Evolutionary conservation across 2,888 invertebrate genomes (phyloP).

Genomic region (Drosophila algonquin): DNA sequence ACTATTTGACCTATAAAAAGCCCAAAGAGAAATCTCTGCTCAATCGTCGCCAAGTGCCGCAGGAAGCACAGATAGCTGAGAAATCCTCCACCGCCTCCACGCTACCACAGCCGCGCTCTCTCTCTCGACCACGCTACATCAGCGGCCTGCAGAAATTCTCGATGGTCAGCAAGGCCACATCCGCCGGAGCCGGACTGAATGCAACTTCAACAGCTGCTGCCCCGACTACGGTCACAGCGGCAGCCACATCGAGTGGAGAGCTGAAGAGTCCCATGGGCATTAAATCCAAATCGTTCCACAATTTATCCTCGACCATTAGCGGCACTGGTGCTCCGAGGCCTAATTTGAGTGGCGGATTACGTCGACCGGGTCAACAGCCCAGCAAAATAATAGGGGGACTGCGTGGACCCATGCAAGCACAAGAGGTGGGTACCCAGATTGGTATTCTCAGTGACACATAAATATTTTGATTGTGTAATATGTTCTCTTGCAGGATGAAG

Average conservation of each 20-base stretch:
- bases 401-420: constrained; percentile 26
- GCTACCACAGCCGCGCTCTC: constrained; percentile 72
- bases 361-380: constrained; percentile 54
- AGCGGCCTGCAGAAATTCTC: constrained; percentile 81
- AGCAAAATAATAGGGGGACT: constrained; percentile 38
- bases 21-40: constrained; percentile 75
- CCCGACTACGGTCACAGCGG: constrained; percentile 17
- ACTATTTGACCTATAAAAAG: constrained; percentile 81
- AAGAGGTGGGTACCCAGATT: constrained; percentile 45
- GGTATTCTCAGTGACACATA: not conserved
- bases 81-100: constrained; percentile 22
- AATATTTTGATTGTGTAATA: not conserved
- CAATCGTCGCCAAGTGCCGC: constrained; percentile 39
- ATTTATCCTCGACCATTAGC: constrained; percentile 77
- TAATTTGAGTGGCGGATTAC: constrained; percentile 60
- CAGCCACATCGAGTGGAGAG: constrained; percentile 51
- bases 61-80: constrained; percentile 14
- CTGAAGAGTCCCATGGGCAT: constrained; percentile 83
- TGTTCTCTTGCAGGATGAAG: constrained; percentile 56
- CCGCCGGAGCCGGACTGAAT: constrained; percentile 77
- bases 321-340: constrained; percentile 50
- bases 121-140: constrained; percentile 82
- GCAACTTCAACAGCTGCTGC: constrained; percentile 39
- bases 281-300: constrained; percentile 84
- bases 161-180: constrained; percentile 80